These are phyloP conservation scores for Harpagoxenus sublaevis DNA, from an alignment of 2,888 invertebrate genomes.

Conservation along the genomic window DNA sequence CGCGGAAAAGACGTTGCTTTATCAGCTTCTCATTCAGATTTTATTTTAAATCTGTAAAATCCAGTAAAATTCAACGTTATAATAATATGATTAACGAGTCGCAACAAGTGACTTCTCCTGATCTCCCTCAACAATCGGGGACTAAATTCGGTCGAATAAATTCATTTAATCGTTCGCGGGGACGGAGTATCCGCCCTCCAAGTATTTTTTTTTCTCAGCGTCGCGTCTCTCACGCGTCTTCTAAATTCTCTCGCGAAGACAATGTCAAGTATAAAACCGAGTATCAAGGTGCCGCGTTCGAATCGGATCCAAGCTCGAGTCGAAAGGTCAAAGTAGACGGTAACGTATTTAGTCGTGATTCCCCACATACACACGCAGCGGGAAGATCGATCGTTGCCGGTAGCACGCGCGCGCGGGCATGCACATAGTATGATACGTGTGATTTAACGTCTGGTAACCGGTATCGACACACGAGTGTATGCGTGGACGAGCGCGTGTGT, in stretches of 20 bases:
- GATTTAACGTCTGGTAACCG: constrained; percentile 3
- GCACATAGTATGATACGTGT: background rate
- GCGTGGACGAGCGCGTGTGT: background rate
- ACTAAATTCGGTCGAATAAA: background rate
- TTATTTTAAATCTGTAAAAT: background rate
- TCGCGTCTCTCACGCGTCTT: background rate
- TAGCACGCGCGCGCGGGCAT: background rate
- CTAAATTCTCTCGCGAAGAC: constrained; percentile 6
- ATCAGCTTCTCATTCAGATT: background rate
- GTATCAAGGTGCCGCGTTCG: constrained; percentile 5
- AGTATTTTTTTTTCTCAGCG: background rate
- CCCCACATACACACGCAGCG: background rate
- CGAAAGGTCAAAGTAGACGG: constrained; percentile 25
- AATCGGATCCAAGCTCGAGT: constrained; percentile 13
- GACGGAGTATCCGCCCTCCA: too few species aligned
- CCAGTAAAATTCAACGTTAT: background rate
- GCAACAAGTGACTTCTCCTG: background rate
- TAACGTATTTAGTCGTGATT: background rate
- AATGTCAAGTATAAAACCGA: constrained; percentile 52
- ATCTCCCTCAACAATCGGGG: background rate
- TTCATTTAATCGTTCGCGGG: background rate
- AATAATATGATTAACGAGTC: background rate
- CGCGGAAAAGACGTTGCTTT: background rate
- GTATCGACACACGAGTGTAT: background rate
- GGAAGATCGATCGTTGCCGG: background rate